phyloP scores from a whole-genome alignment of 2,888 invertebrate genomes.

The Protophormia terraenovae region DNA sequence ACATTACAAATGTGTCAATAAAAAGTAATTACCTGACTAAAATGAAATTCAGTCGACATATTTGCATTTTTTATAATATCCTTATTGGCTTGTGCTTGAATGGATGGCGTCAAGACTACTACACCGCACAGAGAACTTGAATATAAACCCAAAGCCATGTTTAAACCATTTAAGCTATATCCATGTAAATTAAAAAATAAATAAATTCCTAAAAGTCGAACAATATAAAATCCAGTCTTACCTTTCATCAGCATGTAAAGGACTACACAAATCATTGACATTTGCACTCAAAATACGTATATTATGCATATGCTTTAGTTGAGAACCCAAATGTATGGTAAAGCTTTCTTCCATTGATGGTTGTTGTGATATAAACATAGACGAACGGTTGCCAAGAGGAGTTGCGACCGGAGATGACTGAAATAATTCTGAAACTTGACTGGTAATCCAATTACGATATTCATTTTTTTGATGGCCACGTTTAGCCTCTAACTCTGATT shows the following conservation, averaged over 20 bases:
- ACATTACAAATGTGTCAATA: too few species aligned
- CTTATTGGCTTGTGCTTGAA: slow-evolving; percentile 79
- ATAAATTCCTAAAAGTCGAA: background rate
- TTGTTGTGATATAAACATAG: slow-evolving; percentile 81
- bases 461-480: slow-evolving; percentile 92
- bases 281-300: slow-evolving; percentile 94
- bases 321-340: slow-evolving; percentile 98
- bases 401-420: slow-evolving; percentile 77
- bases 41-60: slow-evolving; percentile 96
- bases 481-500: slow-evolving; percentile 91
- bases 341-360: slow-evolving; percentile 94
- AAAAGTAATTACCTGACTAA: slow-evolving; percentile 82
- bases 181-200: slow-evolving; percentile 40
- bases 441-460: slow-evolving; percentile 92
- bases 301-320: slow-evolving; percentile 99
- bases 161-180: slow-evolving; percentile 83
- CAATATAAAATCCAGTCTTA: slow-evolving; percentile 31
- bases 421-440: slow-evolving; percentile 80
- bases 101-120: slow-evolving; percentile 87
- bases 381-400: slow-evolving; percentile 80
- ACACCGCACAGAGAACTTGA: slow-evolving; percentile 94
- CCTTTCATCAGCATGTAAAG: slow-evolving; percentile 82
- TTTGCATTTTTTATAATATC: slow-evolving; percentile 80
- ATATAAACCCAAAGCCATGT: slow-evolving; percentile 96
- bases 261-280: slow-evolving; percentile 89